Percentiles rank a stretch among this genome's conserved stretches.
phyloP scores from a whole-genome alignment of 2,113 vertebrate species.

The Capreolus pygargus region DNA sequence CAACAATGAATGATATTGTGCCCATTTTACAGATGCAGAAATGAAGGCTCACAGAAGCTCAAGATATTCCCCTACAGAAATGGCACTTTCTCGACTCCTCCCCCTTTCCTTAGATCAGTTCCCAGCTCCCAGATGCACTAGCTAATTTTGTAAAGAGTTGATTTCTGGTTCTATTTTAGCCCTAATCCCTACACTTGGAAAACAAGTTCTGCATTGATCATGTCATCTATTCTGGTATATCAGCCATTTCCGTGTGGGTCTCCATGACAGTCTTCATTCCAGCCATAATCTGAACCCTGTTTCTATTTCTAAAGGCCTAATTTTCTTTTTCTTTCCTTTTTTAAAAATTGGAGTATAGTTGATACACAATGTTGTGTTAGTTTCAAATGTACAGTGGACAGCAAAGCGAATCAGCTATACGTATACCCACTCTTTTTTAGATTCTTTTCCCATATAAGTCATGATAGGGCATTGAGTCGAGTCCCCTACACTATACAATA shows the following conservation, averaged over 20 bases:
- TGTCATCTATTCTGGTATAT: neutral
- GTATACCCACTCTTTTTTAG: neutral
- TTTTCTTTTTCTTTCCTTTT: neutral
- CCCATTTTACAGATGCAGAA: slow-evolving; percentile 28
- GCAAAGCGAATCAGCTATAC: neutral
- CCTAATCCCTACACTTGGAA: neutral
- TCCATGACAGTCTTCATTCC: neutral
- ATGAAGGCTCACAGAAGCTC: neutral
- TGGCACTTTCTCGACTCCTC: neutral
- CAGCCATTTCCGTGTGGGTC: neutral
- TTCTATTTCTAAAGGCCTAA: neutral
- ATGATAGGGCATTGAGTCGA: neutral
- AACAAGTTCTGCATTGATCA: neutral
- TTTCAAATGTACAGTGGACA: neutral
- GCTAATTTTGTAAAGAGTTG: neutral
- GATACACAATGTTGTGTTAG: neutral
- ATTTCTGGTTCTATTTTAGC: slow-evolving; percentile 28
- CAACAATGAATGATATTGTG: neutral
- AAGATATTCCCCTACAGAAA: neutral
- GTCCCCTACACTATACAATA: neutral
- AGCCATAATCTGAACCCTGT: neutral
- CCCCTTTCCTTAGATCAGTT: neutral
- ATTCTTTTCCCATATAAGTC: neutral
- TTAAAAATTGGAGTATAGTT: neutral
- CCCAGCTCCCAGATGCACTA: neutral